A percentile compares a stretch with the other conserved stretches of the same genome.
These are phyloP conservation scores for Picathartes gymnocephalus DNA, from an alignment of 2,113 vertebrate genomes.

Conservation along the genomic window DNA sequence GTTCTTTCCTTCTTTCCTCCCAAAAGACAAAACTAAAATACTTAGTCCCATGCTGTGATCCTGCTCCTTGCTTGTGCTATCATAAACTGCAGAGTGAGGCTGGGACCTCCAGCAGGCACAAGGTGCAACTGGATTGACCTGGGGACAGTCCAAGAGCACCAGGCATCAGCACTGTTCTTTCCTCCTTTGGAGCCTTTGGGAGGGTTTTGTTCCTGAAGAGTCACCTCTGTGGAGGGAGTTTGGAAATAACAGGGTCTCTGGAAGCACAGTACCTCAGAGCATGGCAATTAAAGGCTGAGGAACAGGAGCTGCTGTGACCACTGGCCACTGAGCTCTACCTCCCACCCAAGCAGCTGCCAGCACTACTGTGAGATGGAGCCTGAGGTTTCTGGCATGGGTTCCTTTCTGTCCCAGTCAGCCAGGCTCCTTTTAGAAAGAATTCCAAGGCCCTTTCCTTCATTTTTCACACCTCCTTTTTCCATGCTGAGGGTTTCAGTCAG, in stretches of 20 bases:
- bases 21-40: neutral
- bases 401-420: neutral
- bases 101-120: neutral
- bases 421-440: neutral
- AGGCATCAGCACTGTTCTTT: neutral
- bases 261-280: neutral
- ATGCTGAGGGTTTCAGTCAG: neutral
- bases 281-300: neutral
- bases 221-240: neutral
- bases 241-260: neutral
- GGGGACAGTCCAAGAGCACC: neutral
- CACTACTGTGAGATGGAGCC: neutral
- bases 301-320: fast-evolving
- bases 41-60: neutral
- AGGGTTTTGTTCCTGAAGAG: neutral
- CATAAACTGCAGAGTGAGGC: neutral
- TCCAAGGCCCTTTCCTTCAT: neutral
- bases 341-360: neutral
- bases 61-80: neutral
- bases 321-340: too few relatives aligned
- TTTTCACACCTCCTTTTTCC: neutral
- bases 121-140: neutral
- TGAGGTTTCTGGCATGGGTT: neutral
- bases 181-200: neutral
- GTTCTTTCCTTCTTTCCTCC: neutral